phyloP scores from a whole-genome alignment of 2,888 invertebrate genomes.

The Chaetogeoica ovagalla region DNA sequence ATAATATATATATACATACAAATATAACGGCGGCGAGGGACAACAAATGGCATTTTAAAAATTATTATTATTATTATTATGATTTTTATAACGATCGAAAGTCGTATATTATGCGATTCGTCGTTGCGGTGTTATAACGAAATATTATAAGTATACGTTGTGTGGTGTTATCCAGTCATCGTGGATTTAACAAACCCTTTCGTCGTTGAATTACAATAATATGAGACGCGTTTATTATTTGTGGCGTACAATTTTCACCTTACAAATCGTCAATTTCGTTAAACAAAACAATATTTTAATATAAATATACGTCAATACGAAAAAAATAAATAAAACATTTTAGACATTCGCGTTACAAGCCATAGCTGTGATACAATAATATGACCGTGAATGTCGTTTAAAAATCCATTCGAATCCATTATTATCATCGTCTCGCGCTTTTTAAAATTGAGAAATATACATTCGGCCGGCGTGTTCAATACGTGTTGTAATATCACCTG shows the following conservation, averaged over 20 bases:
- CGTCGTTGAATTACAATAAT: background rate
- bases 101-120: background rate
- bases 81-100: conserved; percentile 9
- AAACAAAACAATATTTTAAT: too few relatives aligned
- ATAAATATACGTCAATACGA: too few relatives aligned
- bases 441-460: background rate
- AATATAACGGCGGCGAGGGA: background rate
- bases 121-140: conserved; percentile 2
- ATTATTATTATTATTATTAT: background rate
- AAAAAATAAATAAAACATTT: too few relatives aligned
- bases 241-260: conserved; percentile 5
- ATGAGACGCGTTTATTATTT: background rate
- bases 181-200: background rate
- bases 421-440: background rate
- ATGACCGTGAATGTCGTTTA: too few relatives aligned
- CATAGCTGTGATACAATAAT: too few relatives aligned
- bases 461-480: too few relatives aligned
- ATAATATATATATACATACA: background rate
- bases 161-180: background rate
- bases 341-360: too few relatives aligned
- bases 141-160: conserved; percentile 7
- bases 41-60: background rate
- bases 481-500: too few relatives aligned
- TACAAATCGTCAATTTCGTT: too few relatives aligned
- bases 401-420: background rate